Evolutionary conservation across 1,140 invertebrate genomes (phyloP).

Genomic region (Planococcus citri): DNA sequence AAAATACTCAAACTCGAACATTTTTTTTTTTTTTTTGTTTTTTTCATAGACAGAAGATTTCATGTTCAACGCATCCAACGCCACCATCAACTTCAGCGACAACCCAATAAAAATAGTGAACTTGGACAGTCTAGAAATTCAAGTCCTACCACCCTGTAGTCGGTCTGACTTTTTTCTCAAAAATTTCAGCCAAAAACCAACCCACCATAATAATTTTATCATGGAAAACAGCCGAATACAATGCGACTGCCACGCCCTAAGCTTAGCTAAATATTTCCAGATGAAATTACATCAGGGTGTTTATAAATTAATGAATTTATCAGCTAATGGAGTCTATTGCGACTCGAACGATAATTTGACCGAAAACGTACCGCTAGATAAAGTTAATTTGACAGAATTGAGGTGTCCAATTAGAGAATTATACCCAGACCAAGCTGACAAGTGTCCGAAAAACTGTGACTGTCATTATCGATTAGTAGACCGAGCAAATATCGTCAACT

Average conservation of each 20-base stretch:
- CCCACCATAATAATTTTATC: too few species aligned
- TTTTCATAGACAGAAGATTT: too few species aligned
- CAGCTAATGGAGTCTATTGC: neutral
- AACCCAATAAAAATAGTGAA: too few species aligned
- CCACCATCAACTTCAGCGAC: too few species aligned
- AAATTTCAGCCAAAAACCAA: too few species aligned
- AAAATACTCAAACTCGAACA: too few species aligned
- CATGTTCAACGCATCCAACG: too few species aligned
- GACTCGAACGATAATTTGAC: neutral
- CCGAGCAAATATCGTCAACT: neutral
- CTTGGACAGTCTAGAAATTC: too few species aligned
- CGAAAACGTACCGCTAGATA: neutral
- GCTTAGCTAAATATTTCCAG: neutral
- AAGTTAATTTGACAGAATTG: neutral
- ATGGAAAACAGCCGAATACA: too few species aligned
- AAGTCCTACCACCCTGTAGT: too few species aligned
- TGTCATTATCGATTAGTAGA: neutral
- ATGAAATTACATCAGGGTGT: neutral
- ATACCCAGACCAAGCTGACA: neutral
- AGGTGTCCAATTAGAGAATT: neutral
- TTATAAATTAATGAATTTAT: neutral
- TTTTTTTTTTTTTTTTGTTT: too few species aligned
- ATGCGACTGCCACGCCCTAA: neutral
- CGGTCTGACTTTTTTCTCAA: too few species aligned
- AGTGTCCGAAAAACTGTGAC: neutral